Percentiles rank a stretch among this genome's conserved stretches.
Evolutionary conservation across 1,140 invertebrate species (phyloP).

Genomic region (Brachionus plicatilis): DNA sequence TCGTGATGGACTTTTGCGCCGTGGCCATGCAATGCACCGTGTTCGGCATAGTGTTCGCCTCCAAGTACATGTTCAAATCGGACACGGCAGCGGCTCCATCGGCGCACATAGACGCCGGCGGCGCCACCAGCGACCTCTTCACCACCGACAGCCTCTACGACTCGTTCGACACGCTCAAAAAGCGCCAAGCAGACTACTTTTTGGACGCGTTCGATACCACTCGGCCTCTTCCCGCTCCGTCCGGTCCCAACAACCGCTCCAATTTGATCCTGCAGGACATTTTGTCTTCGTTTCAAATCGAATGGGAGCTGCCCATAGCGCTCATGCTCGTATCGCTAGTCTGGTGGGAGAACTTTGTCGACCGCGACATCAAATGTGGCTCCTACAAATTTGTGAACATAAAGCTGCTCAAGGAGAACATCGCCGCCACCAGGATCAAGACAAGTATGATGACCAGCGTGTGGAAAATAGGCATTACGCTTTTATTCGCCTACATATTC

Average conservation of each 20-base stretch:
- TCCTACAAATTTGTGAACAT: conserved; percentile 42
- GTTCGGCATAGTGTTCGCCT: conserved; percentile 39
- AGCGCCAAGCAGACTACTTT: neutral
- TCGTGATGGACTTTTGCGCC: conserved; percentile 38
- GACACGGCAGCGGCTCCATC: neutral
- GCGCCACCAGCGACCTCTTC: neutral
- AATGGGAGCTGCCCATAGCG: conserved; percentile 70
- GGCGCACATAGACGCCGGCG: neutral
- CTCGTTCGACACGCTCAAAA: neutral
- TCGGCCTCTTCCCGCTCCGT: neutral
- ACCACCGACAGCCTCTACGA: neutral
- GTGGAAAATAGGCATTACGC: conserved; percentile 47
- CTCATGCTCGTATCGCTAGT: conserved; percentile 78
- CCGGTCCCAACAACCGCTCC: neutral
- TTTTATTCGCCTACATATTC: conserved; percentile 45
- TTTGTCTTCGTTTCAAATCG: conserved; percentile 21
- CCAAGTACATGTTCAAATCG: conserved; percentile 22
- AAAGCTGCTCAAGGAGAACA: conserved; percentile 38
- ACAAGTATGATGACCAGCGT: conserved; percentile 46
- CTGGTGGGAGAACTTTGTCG: conserved; percentile 96
- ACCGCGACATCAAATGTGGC: conserved; percentile 55
- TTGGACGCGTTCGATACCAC: neutral
- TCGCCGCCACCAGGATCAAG: conserved; percentile 42
- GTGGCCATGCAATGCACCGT: conserved; percentile 37
- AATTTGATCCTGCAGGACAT: conserved; percentile 25